Percentiles rank a stretch among this genome's conserved stretches.
Evolutionary conservation across 2,888 invertebrate genomes (phyloP).

Genomic region (Oscheius sp.): DNA sequence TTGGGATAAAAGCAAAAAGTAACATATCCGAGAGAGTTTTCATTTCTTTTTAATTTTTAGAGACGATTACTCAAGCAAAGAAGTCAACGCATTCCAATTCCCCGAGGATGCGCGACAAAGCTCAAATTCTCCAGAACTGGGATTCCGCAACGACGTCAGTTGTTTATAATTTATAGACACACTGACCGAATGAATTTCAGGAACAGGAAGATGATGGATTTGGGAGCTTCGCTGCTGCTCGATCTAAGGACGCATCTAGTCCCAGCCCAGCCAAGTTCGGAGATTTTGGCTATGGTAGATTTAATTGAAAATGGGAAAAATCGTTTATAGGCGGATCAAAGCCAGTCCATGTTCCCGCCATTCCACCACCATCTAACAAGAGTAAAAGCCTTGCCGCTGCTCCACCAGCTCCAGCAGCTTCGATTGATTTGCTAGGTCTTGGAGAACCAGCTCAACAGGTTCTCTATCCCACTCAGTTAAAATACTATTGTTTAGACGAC

Average conservation of each 20-base stretch:
- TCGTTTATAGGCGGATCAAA: constrained; percentile 11
- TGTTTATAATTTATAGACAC: background rate
- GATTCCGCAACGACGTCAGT: constrained; percentile 46
- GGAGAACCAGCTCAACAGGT: background rate
- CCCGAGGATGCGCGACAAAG: constrained; percentile 38
- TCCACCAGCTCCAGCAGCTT: constrained; percentile 6
- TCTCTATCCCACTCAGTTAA: background rate
- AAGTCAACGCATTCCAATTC: constrained; percentile 54
- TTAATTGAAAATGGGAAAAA: background rate
- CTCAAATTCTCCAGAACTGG: constrained; percentile 57
- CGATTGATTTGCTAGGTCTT: constrained; percentile 22
- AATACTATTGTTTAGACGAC: background rate
- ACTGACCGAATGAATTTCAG: constrained; percentile 4
- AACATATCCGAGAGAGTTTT: background rate
- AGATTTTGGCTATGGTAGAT: constrained; percentile 1
- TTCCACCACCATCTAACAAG: constrained; percentile 15
- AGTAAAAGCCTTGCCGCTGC: background rate
- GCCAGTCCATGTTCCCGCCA: constrained; percentile 10
- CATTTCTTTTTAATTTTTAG: background rate
- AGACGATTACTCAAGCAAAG: constrained; percentile 33
- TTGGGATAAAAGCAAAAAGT: constrained; percentile 26
- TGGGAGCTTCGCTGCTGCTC: constrained; percentile 48
- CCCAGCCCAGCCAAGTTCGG: constrained; percentile 3
- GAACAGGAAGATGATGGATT: constrained; percentile 55
- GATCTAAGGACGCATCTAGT: constrained; percentile 8